Evolutionary conservation across 1,140 invertebrate genomes (phyloP).

Genomic region (Steinernema feltiae): DNA sequence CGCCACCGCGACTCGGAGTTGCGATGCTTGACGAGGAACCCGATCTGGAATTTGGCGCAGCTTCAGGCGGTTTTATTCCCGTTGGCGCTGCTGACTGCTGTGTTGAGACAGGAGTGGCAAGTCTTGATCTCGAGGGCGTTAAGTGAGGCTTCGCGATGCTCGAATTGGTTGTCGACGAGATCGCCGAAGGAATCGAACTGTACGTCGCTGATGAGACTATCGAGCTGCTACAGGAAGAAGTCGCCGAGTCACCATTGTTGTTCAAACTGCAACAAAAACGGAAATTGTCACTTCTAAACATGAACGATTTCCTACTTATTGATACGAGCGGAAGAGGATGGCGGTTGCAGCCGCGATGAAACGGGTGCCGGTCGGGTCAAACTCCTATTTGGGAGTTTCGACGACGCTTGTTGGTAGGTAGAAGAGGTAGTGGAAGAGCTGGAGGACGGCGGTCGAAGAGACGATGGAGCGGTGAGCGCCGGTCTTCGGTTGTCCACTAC

Average conservation of each 20-base stretch:
- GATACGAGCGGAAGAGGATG: constrained; percentile 21
- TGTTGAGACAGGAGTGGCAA: not conserved
- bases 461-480: not conserved
- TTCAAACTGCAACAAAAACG: not conserved
- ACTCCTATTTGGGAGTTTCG: constrained; percentile 5
- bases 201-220: constrained; percentile 7
- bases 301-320: constrained; percentile 19
- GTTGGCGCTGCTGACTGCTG: not conserved
- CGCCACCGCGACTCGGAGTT: constrained; percentile 16
- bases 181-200: not conserved
- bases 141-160: not conserved
- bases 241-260: constrained; percentile 22
- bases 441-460: constrained; percentile 16
- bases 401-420: constrained; percentile 14
- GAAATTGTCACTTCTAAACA: constrained; percentile 3
- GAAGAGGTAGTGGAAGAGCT: constrained; percentile 14
- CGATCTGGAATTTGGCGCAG: not conserved
- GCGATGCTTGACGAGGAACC: not conserved
- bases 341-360: constrained; percentile 21
- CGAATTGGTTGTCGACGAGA: not conserved
- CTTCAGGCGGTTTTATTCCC: not conserved
- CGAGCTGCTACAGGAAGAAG: constrained; percentile 1
- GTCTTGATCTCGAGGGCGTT: not conserved
- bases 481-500: constrained; percentile 8
- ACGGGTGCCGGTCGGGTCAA: not conserved